phyloP scores from a whole-genome alignment of 2,888 invertebrate species.

The Auanema freiburgensis region DNA sequence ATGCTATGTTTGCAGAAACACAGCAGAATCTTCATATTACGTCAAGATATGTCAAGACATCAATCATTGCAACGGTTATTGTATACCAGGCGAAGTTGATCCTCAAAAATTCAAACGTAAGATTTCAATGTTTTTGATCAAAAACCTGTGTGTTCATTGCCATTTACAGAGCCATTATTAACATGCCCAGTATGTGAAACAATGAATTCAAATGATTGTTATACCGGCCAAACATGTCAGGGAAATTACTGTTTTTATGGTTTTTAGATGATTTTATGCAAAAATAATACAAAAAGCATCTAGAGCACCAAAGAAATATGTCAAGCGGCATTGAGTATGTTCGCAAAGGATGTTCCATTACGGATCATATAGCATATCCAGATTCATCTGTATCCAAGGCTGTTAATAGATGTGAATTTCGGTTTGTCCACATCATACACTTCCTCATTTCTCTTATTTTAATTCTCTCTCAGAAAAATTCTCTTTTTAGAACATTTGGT shows the following conservation, averaged over 20 bases:
- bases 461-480: neutral
- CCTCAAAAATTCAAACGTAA: constrained; percentile 7
- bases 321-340: constrained; percentile 20
- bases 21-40: constrained; percentile 26
- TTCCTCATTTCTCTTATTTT: neutral
- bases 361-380: constrained; percentile 31
- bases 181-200: constrained; percentile 32
- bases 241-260: constrained; percentile 35
- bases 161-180: constrained; percentile 32
- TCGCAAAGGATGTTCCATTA: constrained; percentile 28
- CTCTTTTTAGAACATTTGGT: constrained; percentile 20
- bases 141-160: constrained; percentile 1
- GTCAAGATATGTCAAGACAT: constrained; percentile 39
- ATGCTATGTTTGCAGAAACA: constrained; percentile 21
- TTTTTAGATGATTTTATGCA: constrained; percentile 3
- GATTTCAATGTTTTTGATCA: neutral
- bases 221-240: constrained; percentile 27
- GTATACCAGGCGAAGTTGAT: constrained; percentile 22
- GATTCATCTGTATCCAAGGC: constrained; percentile 22
- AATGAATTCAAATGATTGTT: constrained; percentile 21
- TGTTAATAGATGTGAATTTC: constrained; percentile 27
- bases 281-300: neutral
- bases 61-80: constrained; percentile 35
- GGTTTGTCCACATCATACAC: constrained; percentile 8
- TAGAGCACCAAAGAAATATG: constrained; percentile 24